Evolutionary conservation across 2,888 invertebrate genomes (phyloP).

Genomic region (Folsomia manolachei): DNA sequence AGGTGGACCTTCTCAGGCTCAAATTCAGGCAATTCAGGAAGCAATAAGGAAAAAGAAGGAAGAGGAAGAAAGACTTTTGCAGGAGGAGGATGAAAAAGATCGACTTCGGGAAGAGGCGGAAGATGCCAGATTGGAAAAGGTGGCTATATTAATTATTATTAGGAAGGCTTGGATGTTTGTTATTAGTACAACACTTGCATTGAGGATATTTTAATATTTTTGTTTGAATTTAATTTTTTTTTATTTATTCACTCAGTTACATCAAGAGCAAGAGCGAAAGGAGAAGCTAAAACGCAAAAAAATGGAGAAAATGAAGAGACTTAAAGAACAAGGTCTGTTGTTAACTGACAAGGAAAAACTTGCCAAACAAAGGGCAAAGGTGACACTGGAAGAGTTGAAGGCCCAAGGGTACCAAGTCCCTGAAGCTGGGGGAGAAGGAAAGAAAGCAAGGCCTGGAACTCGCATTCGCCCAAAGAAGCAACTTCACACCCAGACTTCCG

Average conservation of each 20-base stretch:
- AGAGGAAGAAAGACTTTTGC: constrained; percentile 73
- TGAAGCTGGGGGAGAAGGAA: constrained; percentile 61
- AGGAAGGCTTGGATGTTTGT: neutral
- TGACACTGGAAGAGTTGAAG: constrained; percentile 81
- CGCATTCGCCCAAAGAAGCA: constrained; percentile 69
- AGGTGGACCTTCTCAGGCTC: constrained; percentile 75
- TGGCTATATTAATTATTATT: constrained; percentile 50
- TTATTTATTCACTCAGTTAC: constrained; percentile 55
- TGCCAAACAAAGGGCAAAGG: constrained; percentile 81
- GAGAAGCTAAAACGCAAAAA: constrained; percentile 87
- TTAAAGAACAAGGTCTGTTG: constrained; percentile 82
- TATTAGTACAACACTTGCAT: neutral
- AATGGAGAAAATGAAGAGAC: constrained; percentile 84
- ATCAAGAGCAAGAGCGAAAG: constrained; percentile 81
- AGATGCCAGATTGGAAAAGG: constrained; percentile 67
- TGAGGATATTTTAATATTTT: neutral
- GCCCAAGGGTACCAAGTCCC: constrained; percentile 83
- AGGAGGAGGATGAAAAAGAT: constrained; percentile 78
- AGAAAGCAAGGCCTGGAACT: constrained; percentile 63
- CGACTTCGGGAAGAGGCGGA: constrained; percentile 60
- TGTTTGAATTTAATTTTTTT: neutral
- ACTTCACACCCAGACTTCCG: constrained; percentile 56
- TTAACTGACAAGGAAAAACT: constrained; percentile 91
- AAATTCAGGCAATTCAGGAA: constrained; percentile 88
- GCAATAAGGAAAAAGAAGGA: constrained; percentile 82